These are phyloP conservation scores for Ganaspis brasiliensis DNA, from an alignment of 2,888 invertebrate genomes.

Conservation along the genomic window DNA sequence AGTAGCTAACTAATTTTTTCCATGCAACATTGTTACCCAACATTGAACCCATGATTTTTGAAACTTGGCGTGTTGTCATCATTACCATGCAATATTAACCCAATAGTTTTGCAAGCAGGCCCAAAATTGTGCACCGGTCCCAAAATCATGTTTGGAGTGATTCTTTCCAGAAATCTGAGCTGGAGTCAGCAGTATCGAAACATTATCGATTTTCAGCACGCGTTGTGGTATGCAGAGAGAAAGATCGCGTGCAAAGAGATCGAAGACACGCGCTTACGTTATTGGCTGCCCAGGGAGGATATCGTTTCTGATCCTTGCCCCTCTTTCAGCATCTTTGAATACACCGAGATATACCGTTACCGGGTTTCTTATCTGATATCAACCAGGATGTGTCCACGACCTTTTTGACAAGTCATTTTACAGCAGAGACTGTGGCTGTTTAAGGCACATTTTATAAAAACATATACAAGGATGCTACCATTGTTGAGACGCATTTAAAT, in stretches of 20 bases:
- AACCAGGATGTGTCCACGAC: not conserved
- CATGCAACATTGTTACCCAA: no score
- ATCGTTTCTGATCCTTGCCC: conserved; percentile 30
- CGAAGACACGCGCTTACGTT: conserved; percentile 40
- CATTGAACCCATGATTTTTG: no score
- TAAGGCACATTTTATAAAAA: not conserved
- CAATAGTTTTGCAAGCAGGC: no score
- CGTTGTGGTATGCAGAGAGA: conserved; percentile 11
- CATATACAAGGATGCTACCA: not conserved
- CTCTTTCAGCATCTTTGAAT: conserved; percentile 33
- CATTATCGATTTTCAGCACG: conserved; percentile 38
- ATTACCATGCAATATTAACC: no score
- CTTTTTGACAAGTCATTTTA: not conserved
- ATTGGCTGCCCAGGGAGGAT: not conserved
- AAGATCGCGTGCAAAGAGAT: conserved; percentile 40
- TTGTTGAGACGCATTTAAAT: not conserved
- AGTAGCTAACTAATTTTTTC: no score
- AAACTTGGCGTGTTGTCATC: no score
- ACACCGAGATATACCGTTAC: conserved; percentile 17
- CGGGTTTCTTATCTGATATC: conserved; percentile 3
- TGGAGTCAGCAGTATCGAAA: conserved; percentile 9
- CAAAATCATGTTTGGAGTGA: not conserved
- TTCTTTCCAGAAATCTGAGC: conserved; percentile 25
- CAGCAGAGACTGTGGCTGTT: not conserved
- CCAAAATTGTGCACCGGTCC: not conserved